phyloP scores from a whole-genome alignment of 2,113 vertebrate genomes.

The Neodon shergylaensis region DNA sequence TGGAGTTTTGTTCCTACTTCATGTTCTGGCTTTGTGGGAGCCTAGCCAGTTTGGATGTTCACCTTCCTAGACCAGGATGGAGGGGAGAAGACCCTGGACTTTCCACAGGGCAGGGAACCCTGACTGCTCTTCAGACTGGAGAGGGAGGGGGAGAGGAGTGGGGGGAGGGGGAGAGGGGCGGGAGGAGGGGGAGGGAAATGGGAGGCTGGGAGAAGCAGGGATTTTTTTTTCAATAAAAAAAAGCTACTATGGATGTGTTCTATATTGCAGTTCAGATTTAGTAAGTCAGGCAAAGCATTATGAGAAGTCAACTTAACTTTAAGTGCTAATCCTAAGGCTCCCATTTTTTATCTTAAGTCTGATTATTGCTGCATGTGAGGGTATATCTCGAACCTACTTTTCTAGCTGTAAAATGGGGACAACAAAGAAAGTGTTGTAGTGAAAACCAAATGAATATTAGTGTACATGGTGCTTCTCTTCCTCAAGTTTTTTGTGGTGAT shows the following conservation, averaged over 20 bases:
- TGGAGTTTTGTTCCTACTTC: no score
- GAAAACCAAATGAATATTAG: not conserved
- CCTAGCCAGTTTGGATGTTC: no score
- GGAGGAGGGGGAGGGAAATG: no score
- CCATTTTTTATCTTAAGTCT: not conserved
- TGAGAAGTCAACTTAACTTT: not conserved
- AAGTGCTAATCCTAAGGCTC: not conserved
- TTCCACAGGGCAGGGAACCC: no score
- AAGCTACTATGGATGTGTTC: not conserved
- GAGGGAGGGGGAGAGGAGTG: no score
- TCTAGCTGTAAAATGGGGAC: not conserved
- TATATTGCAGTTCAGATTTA: not conserved
- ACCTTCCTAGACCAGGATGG: no score
- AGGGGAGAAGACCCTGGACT: no score
- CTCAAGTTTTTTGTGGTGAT: not conserved
- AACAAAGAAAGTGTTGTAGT: not conserved
- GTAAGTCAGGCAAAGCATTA: not conserved
- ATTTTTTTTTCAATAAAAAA: no score
- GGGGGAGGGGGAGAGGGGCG: no score
- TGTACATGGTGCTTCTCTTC: not conserved
- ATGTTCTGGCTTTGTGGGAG: no score
- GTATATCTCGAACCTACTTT: not conserved
- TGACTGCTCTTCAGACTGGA: no score
- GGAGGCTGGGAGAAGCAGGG: no score
- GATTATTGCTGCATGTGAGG: not conserved